phyloP scores from a whole-genome alignment of 2,113 vertebrate species.

The Ochotona princeps region DNA sequence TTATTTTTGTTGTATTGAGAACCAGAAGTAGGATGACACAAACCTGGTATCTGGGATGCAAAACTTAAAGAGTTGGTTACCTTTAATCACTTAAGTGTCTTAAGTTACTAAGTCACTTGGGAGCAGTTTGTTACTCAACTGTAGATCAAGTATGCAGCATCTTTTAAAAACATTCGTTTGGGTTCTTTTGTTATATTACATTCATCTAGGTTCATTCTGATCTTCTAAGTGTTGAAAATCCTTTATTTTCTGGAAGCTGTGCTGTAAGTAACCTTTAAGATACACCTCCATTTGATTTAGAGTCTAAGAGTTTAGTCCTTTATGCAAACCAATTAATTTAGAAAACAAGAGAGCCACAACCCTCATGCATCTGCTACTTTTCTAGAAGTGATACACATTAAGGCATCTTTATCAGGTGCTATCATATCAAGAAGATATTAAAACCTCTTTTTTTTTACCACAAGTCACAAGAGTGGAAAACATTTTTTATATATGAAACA shows the following conservation, averaged over 20 bases:
- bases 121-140: background rate
- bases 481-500: slow-evolving; percentile 54
- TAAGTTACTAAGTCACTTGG: background rate
- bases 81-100: background rate
- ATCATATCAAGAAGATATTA: slow-evolving; percentile 46
- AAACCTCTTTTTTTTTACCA: slow-evolving; percentile 62
- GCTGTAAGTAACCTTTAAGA: slow-evolving; percentile 50
- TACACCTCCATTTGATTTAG: slow-evolving; percentile 62
- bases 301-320: slow-evolving; percentile 16
- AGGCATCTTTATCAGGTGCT: slow-evolving; percentile 63
- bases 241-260: slow-evolving; percentile 47
- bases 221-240: background rate
- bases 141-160: background rate
- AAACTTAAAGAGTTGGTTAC: background rate
- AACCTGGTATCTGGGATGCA: background rate
- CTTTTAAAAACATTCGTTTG: background rate
- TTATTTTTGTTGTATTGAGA: background rate
- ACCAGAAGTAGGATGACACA: background rate
- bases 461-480: slow-evolving; percentile 47
- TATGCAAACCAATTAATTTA: slow-evolving; percentile 63
- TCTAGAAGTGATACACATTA: slow-evolving; percentile 53
- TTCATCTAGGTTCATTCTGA: background rate
- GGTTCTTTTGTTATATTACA: background rate
- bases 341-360: slow-evolving; percentile 56
- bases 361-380: background rate